A percentile compares a stretch with the other conserved stretches of the same genome.
Evolutionary conservation across 2,888 invertebrate species (phyloP).

Genomic region (Leucania comma): DNA sequence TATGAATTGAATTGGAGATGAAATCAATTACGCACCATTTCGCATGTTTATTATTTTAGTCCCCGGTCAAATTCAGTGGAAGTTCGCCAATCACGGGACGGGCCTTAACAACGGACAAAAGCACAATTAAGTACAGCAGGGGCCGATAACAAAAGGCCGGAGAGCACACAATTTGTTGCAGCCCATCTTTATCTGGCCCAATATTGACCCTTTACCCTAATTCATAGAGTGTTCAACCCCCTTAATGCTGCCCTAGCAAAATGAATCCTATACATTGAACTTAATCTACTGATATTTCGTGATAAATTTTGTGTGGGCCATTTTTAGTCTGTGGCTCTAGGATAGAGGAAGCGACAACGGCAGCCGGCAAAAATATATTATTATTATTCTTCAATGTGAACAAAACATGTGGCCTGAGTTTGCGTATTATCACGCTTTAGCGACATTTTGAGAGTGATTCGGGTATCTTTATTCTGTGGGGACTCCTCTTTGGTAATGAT

Average conservation of each 20-base stretch:
- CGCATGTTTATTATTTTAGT: constrained; percentile 75
- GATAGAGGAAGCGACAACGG: constrained; percentile 51
- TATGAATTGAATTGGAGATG: constrained; percentile 31
- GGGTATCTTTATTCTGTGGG: constrained; percentile 77
- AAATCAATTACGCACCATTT: constrained; percentile 66
- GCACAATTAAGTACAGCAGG: constrained; percentile 89
- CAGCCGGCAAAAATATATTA: constrained; percentile 66
- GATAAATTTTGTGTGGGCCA: constrained; percentile 25
- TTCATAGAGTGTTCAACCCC: constrained; percentile 81
- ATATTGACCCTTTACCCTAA: constrained; percentile 90
- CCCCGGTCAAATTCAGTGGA: constrained; percentile 73
- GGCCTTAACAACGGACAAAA: constrained; percentile 85
- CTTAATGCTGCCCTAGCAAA: constrained; percentile 64
- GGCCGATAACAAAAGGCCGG: constrained; percentile 87
- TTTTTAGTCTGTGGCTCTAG: constrained; percentile 68
- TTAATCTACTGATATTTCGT: constrained; percentile 59
- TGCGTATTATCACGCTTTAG: constrained; percentile 84
- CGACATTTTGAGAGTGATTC: constrained; percentile 88
- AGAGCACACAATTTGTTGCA: constrained; percentile 89
- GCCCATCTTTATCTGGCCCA: constrained; percentile 88
- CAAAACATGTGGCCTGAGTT: constrained; percentile 86
- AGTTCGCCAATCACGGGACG: constrained; percentile 81
- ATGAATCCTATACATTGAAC: constrained; percentile 55
- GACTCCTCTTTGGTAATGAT: constrained; percentile 80
- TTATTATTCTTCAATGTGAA: constrained; percentile 87